Evolutionary conservation across 2,888 invertebrate species (phyloP).

Genomic region (Pristionchus entomophagus): DNA sequence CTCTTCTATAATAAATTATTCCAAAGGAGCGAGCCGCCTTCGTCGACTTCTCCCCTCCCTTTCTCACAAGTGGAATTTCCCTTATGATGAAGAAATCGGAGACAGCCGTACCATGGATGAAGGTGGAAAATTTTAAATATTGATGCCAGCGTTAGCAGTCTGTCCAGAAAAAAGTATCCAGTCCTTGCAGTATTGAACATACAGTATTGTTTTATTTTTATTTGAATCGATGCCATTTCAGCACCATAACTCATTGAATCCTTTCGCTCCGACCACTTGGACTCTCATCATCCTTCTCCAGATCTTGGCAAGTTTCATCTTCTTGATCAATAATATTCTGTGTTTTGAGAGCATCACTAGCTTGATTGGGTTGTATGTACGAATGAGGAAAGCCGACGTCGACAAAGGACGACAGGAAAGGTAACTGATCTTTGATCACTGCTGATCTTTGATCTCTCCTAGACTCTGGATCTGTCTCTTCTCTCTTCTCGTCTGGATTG

Average conservation of each 20-base stretch:
- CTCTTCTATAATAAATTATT: neutral
- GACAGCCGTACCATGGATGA: neutral
- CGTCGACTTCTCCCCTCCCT: neutral
- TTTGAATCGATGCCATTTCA: neutral
- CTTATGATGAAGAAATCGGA: neutral
- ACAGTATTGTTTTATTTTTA: too few relatives aligned
- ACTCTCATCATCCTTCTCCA: neutral
- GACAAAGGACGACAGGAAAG: too few relatives aligned
- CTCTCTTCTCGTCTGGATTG: neutral
- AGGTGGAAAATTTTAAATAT: too few relatives aligned
- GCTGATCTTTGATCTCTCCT: neutral
- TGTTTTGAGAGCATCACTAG: neutral
- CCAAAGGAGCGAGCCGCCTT: neutral
- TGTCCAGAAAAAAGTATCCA: too few relatives aligned
- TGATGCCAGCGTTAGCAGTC: too few relatives aligned
- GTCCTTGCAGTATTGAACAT: too few relatives aligned
- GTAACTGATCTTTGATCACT: too few relatives aligned
- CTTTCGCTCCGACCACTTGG: neutral
- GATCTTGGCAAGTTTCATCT: neutral
- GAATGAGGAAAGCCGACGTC: too few relatives aligned
- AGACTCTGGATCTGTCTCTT: neutral
- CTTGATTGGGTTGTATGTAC: neutral
- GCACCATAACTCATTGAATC: neutral
- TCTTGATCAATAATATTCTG: neutral
- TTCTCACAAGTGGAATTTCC: neutral